Evolutionary conservation across 1,140 invertebrate genomes (phyloP).

Genomic region (Halesus radiatus): DNA sequence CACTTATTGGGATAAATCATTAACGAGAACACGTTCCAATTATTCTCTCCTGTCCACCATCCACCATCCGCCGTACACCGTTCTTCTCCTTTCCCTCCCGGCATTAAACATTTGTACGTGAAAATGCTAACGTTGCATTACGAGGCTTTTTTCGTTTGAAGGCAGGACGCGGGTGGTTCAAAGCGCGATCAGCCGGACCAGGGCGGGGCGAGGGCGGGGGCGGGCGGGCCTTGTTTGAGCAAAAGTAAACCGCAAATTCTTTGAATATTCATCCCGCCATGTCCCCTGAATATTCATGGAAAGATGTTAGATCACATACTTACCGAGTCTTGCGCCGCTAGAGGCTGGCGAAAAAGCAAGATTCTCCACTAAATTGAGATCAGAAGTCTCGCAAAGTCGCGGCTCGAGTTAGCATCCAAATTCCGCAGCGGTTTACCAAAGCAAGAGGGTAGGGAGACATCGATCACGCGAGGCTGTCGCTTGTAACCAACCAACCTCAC

Average conservation of each 20-base stretch:
- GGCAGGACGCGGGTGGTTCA: not conserved
- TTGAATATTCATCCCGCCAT: slow-evolving; percentile 53
- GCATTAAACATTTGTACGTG: slow-evolving; percentile 33
- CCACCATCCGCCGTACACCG: not conserved
- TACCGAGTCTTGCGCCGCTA: slow-evolving; percentile 35
- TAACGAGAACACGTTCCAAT: slow-evolving; percentile 26
- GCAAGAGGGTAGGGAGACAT: not conserved
- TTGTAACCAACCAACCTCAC: not conserved
- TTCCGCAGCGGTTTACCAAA: not conserved
- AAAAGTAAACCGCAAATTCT: slow-evolving; percentile 54
- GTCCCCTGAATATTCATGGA: slow-evolving; percentile 53
- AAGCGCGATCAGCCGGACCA: not conserved
- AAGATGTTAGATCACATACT: slow-evolving; percentile 55
- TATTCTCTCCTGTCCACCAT: not conserved
- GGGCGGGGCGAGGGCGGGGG: not conserved
- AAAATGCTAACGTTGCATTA: slow-evolving; percentile 25
- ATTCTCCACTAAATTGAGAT: slow-evolving; percentile 36
- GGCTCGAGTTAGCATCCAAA: slow-evolving; percentile 21
- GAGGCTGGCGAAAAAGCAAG: slow-evolving; percentile 17
- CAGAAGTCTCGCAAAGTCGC: slow-evolving; percentile 20
- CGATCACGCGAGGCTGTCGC: not conserved
- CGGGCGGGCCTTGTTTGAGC: slow-evolving; percentile 44
- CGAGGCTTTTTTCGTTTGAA: slow-evolving; percentile 35
- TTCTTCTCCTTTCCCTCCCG: not conserved
- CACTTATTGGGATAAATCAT: slow-evolving; percentile 1